Percentiles rank a stretch among this genome's conserved stretches.
Evolutionary conservation across 2,888 invertebrate genomes (phyloP).

Genomic region (Drosophila fulvimacula): DNA sequence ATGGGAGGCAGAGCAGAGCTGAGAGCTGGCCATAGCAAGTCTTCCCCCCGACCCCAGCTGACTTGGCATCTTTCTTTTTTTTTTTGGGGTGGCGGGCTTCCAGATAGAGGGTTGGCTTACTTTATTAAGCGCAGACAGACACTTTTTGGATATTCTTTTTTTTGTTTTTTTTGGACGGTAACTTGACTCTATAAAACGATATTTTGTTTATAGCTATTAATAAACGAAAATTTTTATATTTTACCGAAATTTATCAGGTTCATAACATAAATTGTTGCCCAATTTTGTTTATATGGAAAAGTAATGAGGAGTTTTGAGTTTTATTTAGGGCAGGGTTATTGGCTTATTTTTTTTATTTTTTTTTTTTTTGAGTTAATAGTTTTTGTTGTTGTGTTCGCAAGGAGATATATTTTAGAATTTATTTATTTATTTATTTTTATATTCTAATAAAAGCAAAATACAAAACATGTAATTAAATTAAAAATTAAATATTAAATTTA

Average conservation of each 20-base stretch:
- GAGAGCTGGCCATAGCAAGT: background rate
- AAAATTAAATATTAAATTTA: too few relatives aligned
- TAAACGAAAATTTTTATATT: constrained; percentile 20
- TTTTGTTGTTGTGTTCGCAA: too few relatives aligned
- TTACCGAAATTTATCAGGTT: constrained; percentile 2
- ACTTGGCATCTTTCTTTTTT: constrained; percentile 57
- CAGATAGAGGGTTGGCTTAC: constrained; percentile 49
- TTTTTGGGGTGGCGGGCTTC: background rate
- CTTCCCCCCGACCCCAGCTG: constrained; percentile 31
- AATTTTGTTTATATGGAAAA: background rate
- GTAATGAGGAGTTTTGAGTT: background rate
- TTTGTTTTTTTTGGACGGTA: background rate
- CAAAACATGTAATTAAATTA: too few relatives aligned
- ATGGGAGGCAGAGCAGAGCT: constrained; percentile 28
- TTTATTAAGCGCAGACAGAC: constrained; percentile 50
- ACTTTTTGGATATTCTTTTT: constrained; percentile 10
- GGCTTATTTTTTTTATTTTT: too few relatives aligned
- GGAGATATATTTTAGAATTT: too few relatives aligned
- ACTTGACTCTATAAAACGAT: constrained; percentile 28
- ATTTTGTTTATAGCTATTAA: constrained; percentile 30
- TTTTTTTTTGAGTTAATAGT: too few relatives aligned
- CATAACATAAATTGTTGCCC: background rate
- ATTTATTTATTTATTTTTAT: too few relatives aligned
- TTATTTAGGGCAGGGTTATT: background rate
- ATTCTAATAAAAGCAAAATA: too few relatives aligned